Conservation (phyloP, 2,797 vertebrate genomes). For the Sebastes cheni region DNA sequence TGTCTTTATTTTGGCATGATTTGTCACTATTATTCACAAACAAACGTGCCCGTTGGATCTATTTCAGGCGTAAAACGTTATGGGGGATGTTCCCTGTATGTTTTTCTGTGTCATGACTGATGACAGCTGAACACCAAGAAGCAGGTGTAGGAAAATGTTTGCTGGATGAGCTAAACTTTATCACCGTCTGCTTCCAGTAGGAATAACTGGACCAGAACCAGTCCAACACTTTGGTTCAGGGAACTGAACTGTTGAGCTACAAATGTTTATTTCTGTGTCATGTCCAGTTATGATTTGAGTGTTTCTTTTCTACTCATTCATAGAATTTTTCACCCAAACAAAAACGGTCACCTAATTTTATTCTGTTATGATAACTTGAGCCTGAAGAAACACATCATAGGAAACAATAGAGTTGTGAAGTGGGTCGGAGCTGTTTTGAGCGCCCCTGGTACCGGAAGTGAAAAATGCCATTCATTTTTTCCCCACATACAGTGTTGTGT, state of each 20-base stretch:
- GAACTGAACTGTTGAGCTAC: constrained; percentile 34
- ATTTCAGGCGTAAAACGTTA: constrained; percentile 59
- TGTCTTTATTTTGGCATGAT: constrained; percentile 72
- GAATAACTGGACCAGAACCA: constrained; percentile 50
- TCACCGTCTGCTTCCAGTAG: constrained; percentile 56
- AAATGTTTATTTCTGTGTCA: constrained; percentile 47
- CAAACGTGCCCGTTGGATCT: constrained; percentile 70
- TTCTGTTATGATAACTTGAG: constrained; percentile 41
- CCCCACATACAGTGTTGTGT: background rate
- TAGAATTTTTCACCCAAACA: constrained; percentile 43
- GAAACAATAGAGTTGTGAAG: constrained; percentile 51
- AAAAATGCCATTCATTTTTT: constrained; percentile 8
- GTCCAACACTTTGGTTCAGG: constrained; percentile 47
- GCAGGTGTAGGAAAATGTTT: constrained; percentile 61
- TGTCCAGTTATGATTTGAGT: constrained; percentile 49
- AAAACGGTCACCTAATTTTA: constrained; percentile 18
- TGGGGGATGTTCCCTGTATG: constrained; percentile 46
- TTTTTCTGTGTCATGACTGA: constrained; percentile 62
- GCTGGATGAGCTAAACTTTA: constrained; percentile 62
- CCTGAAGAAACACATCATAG: constrained; percentile 59
- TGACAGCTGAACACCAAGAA: constrained; percentile 65
- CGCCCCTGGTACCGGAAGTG: background rate
- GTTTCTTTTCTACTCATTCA: constrained; percentile 47
- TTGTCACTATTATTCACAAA: constrained; percentile 71
- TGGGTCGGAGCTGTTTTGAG: constrained; percentile 6